Base-by-base conservation (phyloP, 2,888 invertebrate species). In the Neoascia interrupta region DNA sequence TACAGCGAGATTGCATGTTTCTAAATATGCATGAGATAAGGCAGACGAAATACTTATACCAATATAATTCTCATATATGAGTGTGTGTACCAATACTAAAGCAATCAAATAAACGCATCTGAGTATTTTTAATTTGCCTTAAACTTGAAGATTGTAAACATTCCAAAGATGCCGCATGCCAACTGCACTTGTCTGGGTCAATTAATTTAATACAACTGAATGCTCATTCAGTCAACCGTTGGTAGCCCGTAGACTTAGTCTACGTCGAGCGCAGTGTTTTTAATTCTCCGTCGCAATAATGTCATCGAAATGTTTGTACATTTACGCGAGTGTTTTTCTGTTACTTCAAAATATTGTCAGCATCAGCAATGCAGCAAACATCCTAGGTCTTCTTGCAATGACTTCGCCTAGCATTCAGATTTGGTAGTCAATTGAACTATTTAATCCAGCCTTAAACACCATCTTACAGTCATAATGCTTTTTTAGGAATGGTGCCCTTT, bases 321-420 rank as follows among this genome's bases (percentile, higher is more conserved):
- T 49, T n/a, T n/a, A 37, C 19, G 18, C 19, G 10, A 13, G 11
- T 23, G 18, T 34, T 11, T 41, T 34, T 0, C 1, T 39, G 5
- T 8, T 31, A 39, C 13, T 60, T 4, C 18, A 31, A n/a, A n/a
- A n/a, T n/a, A n/a, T n/a, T n/a, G n/a, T n/a, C n/a, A n/a, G n/a
- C n/a, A n/a, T n/a, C n/a, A n/a, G n/a, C n/a, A n/a, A 43, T n/a
- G 39, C 60, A 3, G 82, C 79, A 0, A 83, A 84, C 72, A 85
- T 84, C 23, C 54, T 84, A 10, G 82, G 82, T 5, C 10, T 85
- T 15, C 56, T 84, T 53, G 84, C 81, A 26, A 69, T 83, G 54
- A 81, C 83, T 3, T 85, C 84, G 2, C 82, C 82, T n/a, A 85
- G 84, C 56, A 74, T 81, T 75, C 83, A 83, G 43, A 82, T 84